A percentile compares a stretch with the other conserved stretches of the same genome.
Evolutionary conservation across 1,140 invertebrate species (phyloP).

Genomic region (Orius laevigatus): DNA sequence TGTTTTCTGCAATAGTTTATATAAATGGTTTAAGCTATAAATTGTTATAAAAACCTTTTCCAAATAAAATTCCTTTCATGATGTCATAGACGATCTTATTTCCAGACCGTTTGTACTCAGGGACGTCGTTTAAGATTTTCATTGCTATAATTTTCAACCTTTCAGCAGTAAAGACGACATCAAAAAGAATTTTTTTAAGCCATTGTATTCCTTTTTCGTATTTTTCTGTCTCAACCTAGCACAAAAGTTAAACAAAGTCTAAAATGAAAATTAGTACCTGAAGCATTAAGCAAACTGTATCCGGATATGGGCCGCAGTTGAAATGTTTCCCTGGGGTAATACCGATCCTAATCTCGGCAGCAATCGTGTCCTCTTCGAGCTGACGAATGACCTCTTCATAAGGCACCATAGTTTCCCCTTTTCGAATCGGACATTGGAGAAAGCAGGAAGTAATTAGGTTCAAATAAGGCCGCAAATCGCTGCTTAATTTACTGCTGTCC

Average conservation of each 20-base stretch:
- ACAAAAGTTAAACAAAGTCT: constrained; percentile 20
- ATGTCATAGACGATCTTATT: constrained; percentile 37
- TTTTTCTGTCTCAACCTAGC: constrained; percentile 59
- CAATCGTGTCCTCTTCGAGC: constrained; percentile 55
- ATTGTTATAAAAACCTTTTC: constrained; percentile 32
- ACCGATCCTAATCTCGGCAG: constrained; percentile 39
- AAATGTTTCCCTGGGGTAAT: constrained; percentile 35
- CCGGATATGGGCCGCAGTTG: constrained; percentile 43
- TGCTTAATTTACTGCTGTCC: constrained; percentile 47
- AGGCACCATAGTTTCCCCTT: constrained; percentile 37
- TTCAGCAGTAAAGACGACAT: constrained; percentile 50
- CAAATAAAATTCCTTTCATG: constrained; percentile 43
- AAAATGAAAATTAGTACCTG: constrained; percentile 26
- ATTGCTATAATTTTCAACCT: constrained; percentile 56
- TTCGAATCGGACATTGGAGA: constrained; percentile 43
- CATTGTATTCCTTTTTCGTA: constrained; percentile 59
- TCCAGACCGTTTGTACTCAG: constrained; percentile 48
- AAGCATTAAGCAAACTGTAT: constrained; percentile 36
- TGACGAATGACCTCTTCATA: constrained; percentile 59
- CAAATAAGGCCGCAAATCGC: constrained; percentile 46
- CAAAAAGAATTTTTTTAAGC: constrained; percentile 56
- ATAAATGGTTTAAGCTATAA: not conserved
- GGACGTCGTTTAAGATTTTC: constrained; percentile 61
- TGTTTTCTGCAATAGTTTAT: constrained; percentile 40
- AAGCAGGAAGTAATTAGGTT: constrained; percentile 53